These are phyloP conservation scores for Elymnias hypermnestra DNA, from an alignment of 1,140 invertebrate species.

Conservation along the genomic window DNA sequence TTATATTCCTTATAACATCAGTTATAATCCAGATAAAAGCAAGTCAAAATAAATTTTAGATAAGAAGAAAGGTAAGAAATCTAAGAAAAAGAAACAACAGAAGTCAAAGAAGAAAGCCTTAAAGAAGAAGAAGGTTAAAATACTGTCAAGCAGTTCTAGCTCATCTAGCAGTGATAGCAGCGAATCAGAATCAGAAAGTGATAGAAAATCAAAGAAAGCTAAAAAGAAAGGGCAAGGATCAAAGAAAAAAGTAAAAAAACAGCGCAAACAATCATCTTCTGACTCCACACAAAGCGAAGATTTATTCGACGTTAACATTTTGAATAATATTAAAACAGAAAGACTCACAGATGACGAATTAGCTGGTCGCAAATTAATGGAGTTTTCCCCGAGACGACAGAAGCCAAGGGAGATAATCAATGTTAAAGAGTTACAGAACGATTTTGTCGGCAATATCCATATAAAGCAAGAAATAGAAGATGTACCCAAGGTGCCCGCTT, in stretches of 20 bases:
- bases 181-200: conserved; percentile 32
- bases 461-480: conserved; percentile 48
- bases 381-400: conserved; percentile 53
- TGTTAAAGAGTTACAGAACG: conserved; percentile 61
- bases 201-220: conserved; percentile 31
- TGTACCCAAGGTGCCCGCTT: background rate
- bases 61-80: conserved; percentile 45
- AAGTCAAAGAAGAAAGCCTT: conserved; percentile 44
- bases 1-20: no score
- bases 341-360: conserved; percentile 45
- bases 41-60: conserved; percentile 38
- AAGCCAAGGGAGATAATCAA: conserved; percentile 61
- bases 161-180: conserved; percentile 30
- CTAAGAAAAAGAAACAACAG: conserved; percentile 45
- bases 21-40: no score
- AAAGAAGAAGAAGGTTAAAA: conserved; percentile 46
- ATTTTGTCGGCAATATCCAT: conserved; percentile 52
- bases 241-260: conserved; percentile 31
- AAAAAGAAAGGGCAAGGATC: conserved; percentile 35
- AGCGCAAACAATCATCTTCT: conserved; percentile 35
- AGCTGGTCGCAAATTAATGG: conserved; percentile 32
- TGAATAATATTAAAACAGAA: conserved; percentile 67
- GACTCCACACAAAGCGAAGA: conserved; percentile 44
- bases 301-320: conserved; percentile 60
- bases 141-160: conserved; percentile 38